phyloP scores from a whole-genome alignment of 2,113 vertebrate genomes.

The Misgurnus mizolepis region DNA sequence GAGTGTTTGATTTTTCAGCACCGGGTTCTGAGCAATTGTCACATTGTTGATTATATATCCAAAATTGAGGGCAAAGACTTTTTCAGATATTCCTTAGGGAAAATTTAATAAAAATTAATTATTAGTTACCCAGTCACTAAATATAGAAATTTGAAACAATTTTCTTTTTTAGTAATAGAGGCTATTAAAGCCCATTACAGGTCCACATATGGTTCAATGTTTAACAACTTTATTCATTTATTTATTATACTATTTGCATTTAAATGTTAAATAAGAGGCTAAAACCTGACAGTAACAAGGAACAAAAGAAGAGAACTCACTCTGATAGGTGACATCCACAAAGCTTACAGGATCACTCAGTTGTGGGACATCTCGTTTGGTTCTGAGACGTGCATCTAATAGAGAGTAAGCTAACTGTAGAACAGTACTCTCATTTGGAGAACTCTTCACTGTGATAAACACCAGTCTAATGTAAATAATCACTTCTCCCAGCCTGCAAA shows the following conservation, averaged over 20 bases:
- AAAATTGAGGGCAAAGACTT: neutral
- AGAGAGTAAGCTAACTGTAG: neutral
- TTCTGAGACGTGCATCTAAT: neutral
- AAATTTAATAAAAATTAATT: neutral
- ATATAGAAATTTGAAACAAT: too few species aligned
- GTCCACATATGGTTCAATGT: too few species aligned
- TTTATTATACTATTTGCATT: too few species aligned
- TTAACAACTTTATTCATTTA: too few species aligned
- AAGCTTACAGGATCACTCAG: conserved; percentile 7
- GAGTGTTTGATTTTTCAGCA: neutral
- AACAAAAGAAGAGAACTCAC: neutral
- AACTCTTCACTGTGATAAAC: neutral
- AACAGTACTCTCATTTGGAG: neutral
- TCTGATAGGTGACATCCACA: neutral
- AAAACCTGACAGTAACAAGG: neutral
- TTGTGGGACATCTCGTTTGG: neutral
- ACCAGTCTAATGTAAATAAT: conserved; percentile 42
- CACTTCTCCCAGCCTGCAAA: conserved; percentile 29
- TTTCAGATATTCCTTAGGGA: conserved; percentile 6
- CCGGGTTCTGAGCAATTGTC: neutral
- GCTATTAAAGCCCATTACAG: neutral
- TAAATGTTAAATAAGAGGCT: neutral
- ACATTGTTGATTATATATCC: conserved; percentile 32
- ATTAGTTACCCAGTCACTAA: too few species aligned
- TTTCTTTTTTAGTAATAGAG: too few species aligned